Evolutionary conservation across 2,113 vertebrate genomes (phyloP).

Genomic region (Gnathonemus longibarbis): DNA sequence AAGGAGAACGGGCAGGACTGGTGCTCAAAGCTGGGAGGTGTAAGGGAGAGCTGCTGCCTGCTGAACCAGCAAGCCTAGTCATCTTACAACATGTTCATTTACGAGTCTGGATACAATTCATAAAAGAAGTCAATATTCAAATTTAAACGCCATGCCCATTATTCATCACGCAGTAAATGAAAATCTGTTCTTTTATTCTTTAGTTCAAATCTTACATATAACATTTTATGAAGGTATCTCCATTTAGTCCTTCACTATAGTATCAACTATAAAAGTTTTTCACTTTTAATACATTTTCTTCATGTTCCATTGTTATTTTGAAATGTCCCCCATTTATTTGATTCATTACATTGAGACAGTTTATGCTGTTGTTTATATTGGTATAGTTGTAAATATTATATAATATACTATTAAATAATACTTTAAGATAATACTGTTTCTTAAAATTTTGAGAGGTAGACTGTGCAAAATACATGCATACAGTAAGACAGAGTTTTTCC

Average conservation of each 20-base stretch:
- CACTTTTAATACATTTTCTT: background rate
- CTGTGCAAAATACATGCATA: background rate
- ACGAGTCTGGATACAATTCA: background rate
- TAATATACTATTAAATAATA: background rate
- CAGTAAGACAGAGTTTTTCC: background rate
- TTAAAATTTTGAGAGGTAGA: background rate
- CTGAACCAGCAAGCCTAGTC: background rate
- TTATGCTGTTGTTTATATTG: background rate
- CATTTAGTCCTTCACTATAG: background rate
- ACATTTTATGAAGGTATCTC: background rate
- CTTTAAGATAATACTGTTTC: no score
- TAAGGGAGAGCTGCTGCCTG: background rate
- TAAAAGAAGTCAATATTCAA: background rate
- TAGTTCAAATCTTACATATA: background rate
- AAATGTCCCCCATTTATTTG: background rate
- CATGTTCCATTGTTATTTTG: background rate
- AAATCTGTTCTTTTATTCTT: background rate
- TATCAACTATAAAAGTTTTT: background rate
- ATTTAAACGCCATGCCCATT: background rate
- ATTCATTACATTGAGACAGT: background rate
- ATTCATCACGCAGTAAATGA: background rate
- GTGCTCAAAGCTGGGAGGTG: background rate
- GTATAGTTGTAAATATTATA: background rate
- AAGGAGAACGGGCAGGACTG: background rate
- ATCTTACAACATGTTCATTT: background rate